A percentile compares a stretch with the other conserved stretches of the same genome.
phyloP scores from a whole-genome alignment of 2,113 vertebrate genomes.

The Muntiacus muntjak region DNA sequence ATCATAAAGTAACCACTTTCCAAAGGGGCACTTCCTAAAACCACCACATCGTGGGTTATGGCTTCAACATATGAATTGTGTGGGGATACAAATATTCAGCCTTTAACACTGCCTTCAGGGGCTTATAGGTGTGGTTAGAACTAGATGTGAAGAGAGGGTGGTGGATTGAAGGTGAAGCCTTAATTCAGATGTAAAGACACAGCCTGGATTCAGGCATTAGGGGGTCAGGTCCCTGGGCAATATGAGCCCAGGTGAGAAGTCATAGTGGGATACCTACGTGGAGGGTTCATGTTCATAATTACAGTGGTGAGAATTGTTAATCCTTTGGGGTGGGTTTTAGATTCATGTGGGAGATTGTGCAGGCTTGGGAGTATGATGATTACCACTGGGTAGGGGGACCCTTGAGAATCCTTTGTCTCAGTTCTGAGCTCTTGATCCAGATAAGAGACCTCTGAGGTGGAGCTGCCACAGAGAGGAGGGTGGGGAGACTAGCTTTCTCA shows the following conservation, averaged over 20 bases:
- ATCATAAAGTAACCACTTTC: neutral
- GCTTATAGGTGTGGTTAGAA: neutral
- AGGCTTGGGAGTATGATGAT: neutral
- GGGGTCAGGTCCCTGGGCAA: neutral
- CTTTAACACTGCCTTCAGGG: neutral
- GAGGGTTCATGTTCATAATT: neutral
- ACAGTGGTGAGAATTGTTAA: neutral
- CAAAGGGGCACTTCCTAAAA: neutral
- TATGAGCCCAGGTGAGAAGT: neutral
- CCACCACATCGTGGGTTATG: neutral
- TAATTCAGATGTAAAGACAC: neutral
- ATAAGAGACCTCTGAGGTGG: neutral
- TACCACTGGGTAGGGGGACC: neutral
- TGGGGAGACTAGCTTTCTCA: neutral
- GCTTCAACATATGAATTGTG: neutral
- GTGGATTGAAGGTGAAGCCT: neutral
- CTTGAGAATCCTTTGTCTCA: neutral
- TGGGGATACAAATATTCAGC: neutral
- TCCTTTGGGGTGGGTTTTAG: neutral
- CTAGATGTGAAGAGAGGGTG: neutral
- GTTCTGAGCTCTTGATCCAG: neutral
- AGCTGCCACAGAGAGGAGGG: neutral
- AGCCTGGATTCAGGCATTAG: neutral
- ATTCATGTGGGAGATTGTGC: neutral
- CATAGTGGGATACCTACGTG: rapidly evolving